phyloP scores from a whole-genome alignment of 1,140 invertebrate genomes.

The Ceratosolen solmsi region DNA sequence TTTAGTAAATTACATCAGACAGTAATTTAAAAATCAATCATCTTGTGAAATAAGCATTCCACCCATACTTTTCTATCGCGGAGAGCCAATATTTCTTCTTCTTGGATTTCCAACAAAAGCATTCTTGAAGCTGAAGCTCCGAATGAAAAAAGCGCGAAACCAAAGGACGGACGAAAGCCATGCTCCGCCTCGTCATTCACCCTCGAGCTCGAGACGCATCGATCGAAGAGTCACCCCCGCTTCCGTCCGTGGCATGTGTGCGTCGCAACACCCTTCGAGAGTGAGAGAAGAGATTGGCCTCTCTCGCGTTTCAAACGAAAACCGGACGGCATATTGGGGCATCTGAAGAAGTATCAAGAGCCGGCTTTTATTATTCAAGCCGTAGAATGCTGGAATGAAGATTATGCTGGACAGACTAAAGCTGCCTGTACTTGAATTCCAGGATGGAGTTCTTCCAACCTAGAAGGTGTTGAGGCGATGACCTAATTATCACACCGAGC shows the following conservation, averaged over 20 bases:
- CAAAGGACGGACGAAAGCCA: neutral
- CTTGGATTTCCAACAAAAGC: no score
- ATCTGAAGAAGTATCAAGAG: no score
- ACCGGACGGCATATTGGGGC: neutral
- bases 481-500: neutral
- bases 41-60: no score
- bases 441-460: neutral
- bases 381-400: no score
- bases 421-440: neutral
- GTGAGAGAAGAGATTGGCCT: neutral
- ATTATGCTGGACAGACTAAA: neutral
- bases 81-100: no score
- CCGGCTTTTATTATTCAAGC: no score
- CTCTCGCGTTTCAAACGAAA: conserved; percentile 32
- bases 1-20: no score
- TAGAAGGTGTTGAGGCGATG: neutral
- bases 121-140: no score
- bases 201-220: conserved; percentile 11
- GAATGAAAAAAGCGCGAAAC: no score
- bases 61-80: no score
- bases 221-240: conserved; percentile 9
- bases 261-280: neutral
- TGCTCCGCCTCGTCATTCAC: neutral
- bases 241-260: conserved; percentile 12
- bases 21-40: no score